Base-by-base conservation (phyloP, 2,888 invertebrate species). In the Lithophane leautieri region DNA sequence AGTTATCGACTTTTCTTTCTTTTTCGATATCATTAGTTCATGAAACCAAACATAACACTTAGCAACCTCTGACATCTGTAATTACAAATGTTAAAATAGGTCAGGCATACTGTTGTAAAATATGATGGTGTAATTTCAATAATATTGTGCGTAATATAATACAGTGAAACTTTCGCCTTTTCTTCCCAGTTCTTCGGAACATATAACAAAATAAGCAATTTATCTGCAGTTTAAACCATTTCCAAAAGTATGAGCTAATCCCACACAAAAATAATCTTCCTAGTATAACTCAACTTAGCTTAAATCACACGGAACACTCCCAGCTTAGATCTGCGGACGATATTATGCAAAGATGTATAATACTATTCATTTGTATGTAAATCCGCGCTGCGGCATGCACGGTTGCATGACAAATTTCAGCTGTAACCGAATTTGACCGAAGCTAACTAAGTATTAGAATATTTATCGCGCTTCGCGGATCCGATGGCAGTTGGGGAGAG, bases 341-440 rank as follows among this genome's bases (percentile, higher is more conserved):
- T 79, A 84, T 86, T 84, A 86, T 88, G 76, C 82, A 86, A 88
- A 84, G 79, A 78, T 86, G 52, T 75, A 86, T 88, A 88, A 86
- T 84, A 74, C 60, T 72, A 88, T 86, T 88, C 88, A 88, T 86
- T 86, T 88, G 78, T 80, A 86, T 86, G 88, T 86, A 76, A 86
- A 86, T 88, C 78, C 61, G 42, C 19, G 73, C 56, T 67, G 77
- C 58, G 40, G 85, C 66, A 72, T 86, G 81, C 77, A 79, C 88
- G 83, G 76, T 60, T 81, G 86, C 82, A 88, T 86, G 78, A 80
- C 86, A 78, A 86, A 86, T 86, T 86, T 78, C 42, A 61, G 65
- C 70, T 77, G 67, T 77, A 88, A 84, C 79, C 68, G 25, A 84
- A 84, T 86, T 82, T 78, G 56, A n/a, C 75, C 28, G 60, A 54